Evolutionary conservation across 1,140 invertebrate genomes (phyloP).

Genomic region (Dendroctonus valens): DNA sequence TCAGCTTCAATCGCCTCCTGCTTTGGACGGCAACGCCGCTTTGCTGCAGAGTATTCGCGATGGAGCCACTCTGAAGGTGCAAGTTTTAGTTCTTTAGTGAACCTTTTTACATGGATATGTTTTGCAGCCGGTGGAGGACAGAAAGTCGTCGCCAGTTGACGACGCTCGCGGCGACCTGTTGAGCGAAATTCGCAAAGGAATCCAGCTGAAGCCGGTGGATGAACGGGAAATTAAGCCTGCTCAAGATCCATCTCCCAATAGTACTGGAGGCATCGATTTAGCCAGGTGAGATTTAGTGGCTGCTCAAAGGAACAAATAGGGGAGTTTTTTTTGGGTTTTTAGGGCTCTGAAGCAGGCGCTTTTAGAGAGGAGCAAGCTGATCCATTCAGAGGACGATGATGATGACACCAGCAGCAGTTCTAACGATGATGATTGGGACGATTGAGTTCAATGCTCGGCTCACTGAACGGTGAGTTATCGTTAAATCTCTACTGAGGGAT

Average conservation of each 20-base stretch:
- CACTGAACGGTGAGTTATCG: no score
- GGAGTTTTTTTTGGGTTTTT: not conserved
- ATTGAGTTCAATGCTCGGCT: not conserved
- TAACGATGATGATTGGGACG: slow-evolving; percentile 69
- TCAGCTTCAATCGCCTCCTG: slow-evolving; percentile 1
- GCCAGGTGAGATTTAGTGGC: slow-evolving; percentile 54
- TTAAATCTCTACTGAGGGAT: no score
- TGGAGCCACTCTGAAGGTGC: slow-evolving; percentile 64
- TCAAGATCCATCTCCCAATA: slow-evolving; percentile 29
- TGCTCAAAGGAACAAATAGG: no score
- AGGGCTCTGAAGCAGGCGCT: slow-evolving; percentile 22
- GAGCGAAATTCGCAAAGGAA: slow-evolving; percentile 76
- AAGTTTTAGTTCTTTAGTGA: slow-evolving; percentile 7
- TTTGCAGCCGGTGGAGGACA: slow-evolving; percentile 59
- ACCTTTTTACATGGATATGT: not conserved
- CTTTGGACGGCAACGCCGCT: slow-evolving; percentile 59
- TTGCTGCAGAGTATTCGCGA: slow-evolving; percentile 77
- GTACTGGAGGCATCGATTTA: slow-evolving; percentile 55
- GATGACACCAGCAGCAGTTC: slow-evolving; percentile 60
- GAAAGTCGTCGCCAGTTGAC: slow-evolving; percentile 40
- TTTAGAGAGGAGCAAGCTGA: slow-evolving; percentile 66
- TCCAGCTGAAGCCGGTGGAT: slow-evolving; percentile 64
- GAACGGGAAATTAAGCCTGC: slow-evolving; percentile 44
- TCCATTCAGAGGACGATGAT: slow-evolving; percentile 65
- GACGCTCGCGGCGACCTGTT: slow-evolving; percentile 71